Conservation (phyloP, 1,140 invertebrate genomes). For the Metopolophium dirhodum region DNA sequence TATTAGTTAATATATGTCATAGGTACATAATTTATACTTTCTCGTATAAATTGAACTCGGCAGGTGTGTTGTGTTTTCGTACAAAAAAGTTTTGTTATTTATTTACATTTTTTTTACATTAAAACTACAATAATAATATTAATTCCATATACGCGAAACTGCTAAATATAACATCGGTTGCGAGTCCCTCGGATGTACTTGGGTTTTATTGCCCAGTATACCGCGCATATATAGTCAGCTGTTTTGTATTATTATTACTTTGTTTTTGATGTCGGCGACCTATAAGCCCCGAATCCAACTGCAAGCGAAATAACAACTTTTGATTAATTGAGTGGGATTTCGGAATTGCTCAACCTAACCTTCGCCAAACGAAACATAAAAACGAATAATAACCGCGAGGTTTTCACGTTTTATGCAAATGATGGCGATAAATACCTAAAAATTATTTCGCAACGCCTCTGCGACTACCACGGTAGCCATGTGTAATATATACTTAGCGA, state of each 20-base stretch:
- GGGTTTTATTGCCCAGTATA: neutral
- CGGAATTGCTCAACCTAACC: neutral
- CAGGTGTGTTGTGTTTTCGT: neutral
- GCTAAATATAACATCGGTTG: neutral
- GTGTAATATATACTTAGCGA: neutral
- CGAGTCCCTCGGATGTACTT: neutral
- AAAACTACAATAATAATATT: neutral
- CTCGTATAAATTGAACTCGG: neutral
- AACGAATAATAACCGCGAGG: neutral
- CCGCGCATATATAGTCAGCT: neutral
- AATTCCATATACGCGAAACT: neutral
- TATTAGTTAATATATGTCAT: neutral
- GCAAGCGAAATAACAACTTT: neutral
- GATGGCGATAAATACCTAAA: neutral
- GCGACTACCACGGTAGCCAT: neutral
- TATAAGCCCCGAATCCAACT: neutral
- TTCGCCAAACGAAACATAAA: neutral
- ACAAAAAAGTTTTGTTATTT: neutral
- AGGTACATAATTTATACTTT: neutral
- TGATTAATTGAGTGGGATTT: slow-evolving; percentile 11
- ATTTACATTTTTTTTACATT: neutral
- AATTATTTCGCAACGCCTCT: neutral
- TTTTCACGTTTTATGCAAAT: slow-evolving; percentile 15
- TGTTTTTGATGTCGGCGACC: neutral
- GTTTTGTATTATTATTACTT: neutral